Percentiles rank a stretch among this genome's conserved stretches.
These are phyloP conservation scores for Brachionus calyciflorus DNA, from an alignment of 1,140 invertebrate species.

Conservation along the genomic window DNA sequence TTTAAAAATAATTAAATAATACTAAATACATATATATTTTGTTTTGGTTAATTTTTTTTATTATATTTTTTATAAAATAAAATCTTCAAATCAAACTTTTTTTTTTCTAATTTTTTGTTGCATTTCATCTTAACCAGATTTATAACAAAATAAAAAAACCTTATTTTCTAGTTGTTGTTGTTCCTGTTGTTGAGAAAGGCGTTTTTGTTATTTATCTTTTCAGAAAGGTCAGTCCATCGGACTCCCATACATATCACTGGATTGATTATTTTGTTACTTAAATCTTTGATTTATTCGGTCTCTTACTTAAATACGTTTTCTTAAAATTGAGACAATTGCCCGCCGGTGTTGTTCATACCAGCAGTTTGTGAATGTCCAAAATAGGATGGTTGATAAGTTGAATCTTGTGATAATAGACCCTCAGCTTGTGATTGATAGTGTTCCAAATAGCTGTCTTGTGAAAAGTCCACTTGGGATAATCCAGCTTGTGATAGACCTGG, in stretches of 20 bases:
- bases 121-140: slow-evolving; percentile 39
- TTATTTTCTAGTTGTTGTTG: background rate
- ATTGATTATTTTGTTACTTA: slow-evolving; percentile 43
- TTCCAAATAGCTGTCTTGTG: slow-evolving; percentile 42
- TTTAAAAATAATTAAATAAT: background rate
- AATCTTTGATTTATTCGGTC: background rate
- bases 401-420: slow-evolving; percentile 40
- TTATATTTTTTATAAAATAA: no score
- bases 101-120: background rate
- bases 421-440: slow-evolving; percentile 34
- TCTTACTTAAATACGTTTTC: background rate
- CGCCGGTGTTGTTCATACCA: background rate
- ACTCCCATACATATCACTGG: background rate
- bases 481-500: slow-evolving; percentile 37
- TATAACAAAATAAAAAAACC: slow-evolving; percentile 44
- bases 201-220: background rate
- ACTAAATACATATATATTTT: no score
- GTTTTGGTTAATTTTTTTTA: no score
- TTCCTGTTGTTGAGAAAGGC: background rate
- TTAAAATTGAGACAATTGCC: slow-evolving; percentile 46
- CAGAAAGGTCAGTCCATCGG: background rate
- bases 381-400: slow-evolving; percentile 42
- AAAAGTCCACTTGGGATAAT: slow-evolving; percentile 39
- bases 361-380: slow-evolving; percentile 39
- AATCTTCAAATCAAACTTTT: no score